Base-by-base conservation (phyloP, 2,888 invertebrate species). In the Hemistola chrysoprasaria region DNA sequence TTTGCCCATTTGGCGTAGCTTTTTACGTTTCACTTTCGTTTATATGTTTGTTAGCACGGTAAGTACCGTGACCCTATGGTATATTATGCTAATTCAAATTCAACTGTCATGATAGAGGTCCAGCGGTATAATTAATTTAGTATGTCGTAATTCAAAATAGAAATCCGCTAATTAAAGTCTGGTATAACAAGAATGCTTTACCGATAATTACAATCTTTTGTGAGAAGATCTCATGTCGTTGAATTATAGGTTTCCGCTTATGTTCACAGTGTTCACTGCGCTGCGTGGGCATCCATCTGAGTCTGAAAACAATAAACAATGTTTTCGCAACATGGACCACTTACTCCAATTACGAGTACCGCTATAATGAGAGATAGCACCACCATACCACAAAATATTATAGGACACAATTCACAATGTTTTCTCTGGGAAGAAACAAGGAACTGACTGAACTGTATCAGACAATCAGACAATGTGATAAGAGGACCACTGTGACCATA, bases 1-100 rank as follows among this genome's bases (percentile, higher is more conserved):
- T 77, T 85, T 87, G 83, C 86, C 52, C 62, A 56, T 57, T 62
- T 65, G 58, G 65, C 65, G 70, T 65, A 57, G 63, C 4, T 68
- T 66, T 65, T 70, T 69, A 71, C 71, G 62, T 71, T 52, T 81
- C 78, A 76, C 80, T 86, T 83, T 87, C 78, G 66, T 75, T 71
- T 61, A 67, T 66, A 59, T 62, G 62, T 71, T 63, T 57, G 66
- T n/a, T n/a, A n/a, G 58, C 56, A 65, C 63, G 70, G 59, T 63
- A 40, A 46, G 55, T 59, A 33, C 29, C 39, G 40, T 39, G 10
- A 6, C 5, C 3, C 26, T 43, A 16, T 7, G 8, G 24, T 11
- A 29, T 35, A n/a, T 43, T 9, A 8, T 25, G 8, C 9, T 22
- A 31, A 32, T 32, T 24, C 7, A 2, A 8, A 23, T n/a, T n/a